These are phyloP conservation scores for Cephonodes hylas DNA, from an alignment of 2,888 invertebrate species.

Conservation along the genomic window DNA sequence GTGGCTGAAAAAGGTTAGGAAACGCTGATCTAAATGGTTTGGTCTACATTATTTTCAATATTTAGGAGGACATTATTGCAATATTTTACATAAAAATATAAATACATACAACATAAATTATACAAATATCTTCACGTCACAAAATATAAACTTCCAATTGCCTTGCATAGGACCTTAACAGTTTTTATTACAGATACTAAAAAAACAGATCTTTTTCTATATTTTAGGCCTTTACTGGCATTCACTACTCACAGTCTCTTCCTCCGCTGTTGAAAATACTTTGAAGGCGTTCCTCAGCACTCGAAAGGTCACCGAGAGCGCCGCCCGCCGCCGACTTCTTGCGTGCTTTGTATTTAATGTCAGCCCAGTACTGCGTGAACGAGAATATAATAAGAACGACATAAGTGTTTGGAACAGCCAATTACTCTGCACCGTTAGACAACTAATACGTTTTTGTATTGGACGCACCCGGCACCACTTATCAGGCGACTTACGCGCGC, in stretches of 20 bases:
- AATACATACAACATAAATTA: no score
- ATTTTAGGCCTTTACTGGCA: neutral
- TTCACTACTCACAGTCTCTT: constrained; percentile 46
- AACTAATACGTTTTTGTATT: neutral
- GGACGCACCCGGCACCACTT: constrained; percentile 71
- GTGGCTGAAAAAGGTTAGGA: no score
- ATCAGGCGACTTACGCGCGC: constrained; percentile 71
- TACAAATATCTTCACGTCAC: no score
- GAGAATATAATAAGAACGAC: neutral
- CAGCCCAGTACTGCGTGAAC: constrained; percentile 67
- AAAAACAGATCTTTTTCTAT: no score
- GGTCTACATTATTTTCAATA: no score
- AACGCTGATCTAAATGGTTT: no score
- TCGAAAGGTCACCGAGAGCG: constrained; percentile 64
- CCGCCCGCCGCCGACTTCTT: constrained; percentile 69
- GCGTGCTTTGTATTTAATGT: constrained; percentile 71
- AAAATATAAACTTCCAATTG: no score
- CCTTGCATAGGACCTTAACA: no score
- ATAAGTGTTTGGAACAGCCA: neutral
- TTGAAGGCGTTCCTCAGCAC: constrained; percentile 64
- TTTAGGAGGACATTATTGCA: no score
- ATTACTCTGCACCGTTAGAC: neutral
- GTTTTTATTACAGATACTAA: no score
- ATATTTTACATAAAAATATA: no score
- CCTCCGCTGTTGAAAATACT: constrained; percentile 53